phyloP scores from a whole-genome alignment of 2,888 invertebrate genomes.

The Azorinus chamasolen region DNA sequence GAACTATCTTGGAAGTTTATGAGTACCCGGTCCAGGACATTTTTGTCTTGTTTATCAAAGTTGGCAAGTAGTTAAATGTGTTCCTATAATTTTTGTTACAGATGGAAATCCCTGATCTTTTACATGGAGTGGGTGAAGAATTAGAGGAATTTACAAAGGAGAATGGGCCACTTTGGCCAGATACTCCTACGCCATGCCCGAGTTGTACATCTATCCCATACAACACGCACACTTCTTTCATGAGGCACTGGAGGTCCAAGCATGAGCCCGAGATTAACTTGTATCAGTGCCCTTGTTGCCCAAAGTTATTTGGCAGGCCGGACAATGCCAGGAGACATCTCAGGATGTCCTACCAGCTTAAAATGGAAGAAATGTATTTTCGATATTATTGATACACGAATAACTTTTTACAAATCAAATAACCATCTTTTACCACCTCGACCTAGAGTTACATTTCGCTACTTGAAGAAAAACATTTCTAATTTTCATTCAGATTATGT shows the following conservation, averaged over 20 bases:
- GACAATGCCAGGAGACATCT: not conserved
- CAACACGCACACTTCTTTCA: not conserved
- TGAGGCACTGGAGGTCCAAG: constrained; percentile 6
- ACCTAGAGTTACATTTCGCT: no score
- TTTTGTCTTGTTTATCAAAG: no score
- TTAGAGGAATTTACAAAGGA: not conserved
- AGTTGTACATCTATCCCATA: not conserved
- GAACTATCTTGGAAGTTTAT: constrained; percentile 6
- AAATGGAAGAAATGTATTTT: no score
- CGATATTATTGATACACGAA: no score
- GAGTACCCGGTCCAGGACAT: no score
- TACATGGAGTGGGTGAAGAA: not conserved
- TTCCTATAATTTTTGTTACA: no score
- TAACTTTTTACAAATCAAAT: no score
- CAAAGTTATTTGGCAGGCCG: not conserved
- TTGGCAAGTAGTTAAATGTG: no score
- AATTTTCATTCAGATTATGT: no score
- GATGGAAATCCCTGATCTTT: not conserved
- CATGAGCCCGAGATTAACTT: not conserved
- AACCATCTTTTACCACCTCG: no score
- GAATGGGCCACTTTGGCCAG: not conserved
- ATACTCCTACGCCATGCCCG: not conserved
- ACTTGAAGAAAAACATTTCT: no score
- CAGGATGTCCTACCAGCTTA: no score
- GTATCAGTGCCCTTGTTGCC: not conserved